These are phyloP conservation scores for Plagodis pulveraria DNA, from an alignment of 2,888 invertebrate species.

Conservation along the genomic window DNA sequence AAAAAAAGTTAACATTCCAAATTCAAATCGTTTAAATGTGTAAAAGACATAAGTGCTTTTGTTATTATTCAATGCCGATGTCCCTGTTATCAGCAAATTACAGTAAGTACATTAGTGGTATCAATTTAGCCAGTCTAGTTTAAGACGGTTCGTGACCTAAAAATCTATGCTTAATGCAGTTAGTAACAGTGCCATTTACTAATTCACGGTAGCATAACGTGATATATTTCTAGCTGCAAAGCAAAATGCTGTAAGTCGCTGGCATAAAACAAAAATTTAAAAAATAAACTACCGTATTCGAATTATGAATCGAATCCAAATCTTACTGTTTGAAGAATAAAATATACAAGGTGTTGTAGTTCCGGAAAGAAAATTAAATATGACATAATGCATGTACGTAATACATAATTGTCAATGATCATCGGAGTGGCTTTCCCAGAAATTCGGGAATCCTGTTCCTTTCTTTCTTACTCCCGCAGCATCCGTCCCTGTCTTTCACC, in stretches of 20 bases:
- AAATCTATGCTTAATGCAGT: constrained; percentile 69
- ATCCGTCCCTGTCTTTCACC: constrained; percentile 53
- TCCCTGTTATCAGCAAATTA: constrained; percentile 26
- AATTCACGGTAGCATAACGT: constrained; percentile 23
- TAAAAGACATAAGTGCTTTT: constrained; percentile 44
- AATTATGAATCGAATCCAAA: background rate
- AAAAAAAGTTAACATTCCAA: constrained; percentile 37
- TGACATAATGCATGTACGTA: constrained; percentile 32
- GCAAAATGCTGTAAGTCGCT: constrained; percentile 1
- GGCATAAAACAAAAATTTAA: constrained; percentile 10
- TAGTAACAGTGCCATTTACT: constrained; percentile 51
- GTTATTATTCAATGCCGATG: constrained; percentile 23
- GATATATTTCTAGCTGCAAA: constrained; percentile 9
- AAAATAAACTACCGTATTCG: constrained; percentile 6
- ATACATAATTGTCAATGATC: constrained; percentile 36
- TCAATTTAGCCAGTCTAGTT: constrained; percentile 45
- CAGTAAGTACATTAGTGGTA: constrained; percentile 44
- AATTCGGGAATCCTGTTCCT: constrained; percentile 57
- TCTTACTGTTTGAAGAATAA: background rate
- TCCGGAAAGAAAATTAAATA: constrained; percentile 19
- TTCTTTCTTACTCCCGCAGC: constrained; percentile 48
- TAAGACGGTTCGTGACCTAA: constrained; percentile 63
- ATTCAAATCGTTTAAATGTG: constrained; percentile 46
- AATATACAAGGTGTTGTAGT: background rate
- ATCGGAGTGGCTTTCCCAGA: constrained; percentile 53